Base-by-base conservation (phyloP, 2,113 vertebrate species). In the Caretta caretta region DNA sequence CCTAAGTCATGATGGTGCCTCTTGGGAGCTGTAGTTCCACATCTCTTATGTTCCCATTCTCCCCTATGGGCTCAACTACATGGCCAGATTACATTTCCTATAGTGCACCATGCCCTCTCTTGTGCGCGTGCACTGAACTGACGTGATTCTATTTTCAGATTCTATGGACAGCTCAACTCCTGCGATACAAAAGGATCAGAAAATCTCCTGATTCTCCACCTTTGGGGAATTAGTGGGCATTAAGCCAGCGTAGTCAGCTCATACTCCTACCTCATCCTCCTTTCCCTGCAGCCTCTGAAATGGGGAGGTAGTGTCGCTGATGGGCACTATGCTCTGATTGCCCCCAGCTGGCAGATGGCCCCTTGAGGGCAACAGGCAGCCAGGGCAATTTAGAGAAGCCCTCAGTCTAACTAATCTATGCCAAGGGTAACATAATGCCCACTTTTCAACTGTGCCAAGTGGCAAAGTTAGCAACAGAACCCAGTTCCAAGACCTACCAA, bases 1-100 rank as follows among this genome's bases (percentile, higher is more conserved):
- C 17, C 27, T 91, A 76, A 42, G 31, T 42, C 46, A n/a, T 75
- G 56, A 80, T 35, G 79, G 17, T 13, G 5, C 22, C 38, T 96
- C 87, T 83, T 35, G 87, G 51, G 48, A 65, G 14, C 51, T 90
- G 90, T 90, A n/a, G 56, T 91, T 88, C 79, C 89, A 65, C 48
- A 57, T 92, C 72, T 35, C 8, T 72, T 87, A 65, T 57, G 78
- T 92, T 56, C 35, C 10, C 78, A 80, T 89, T 92, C 49, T 25
- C 75, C 7, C 35, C 51, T 31, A 80, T 24, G 69, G 2, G 25
- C 86, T 59, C 54, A 50, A 17, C 72, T 89, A 46, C 48, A 90
- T 80, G 49, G 72, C 6, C 92, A 80, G 62, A 84, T 17, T 14
- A 25, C 17, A 29, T 56, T 35, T 9, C 4, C 12, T 72, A 24